Conservation (phyloP, 23 tunicate species). For the Phallusia fumigata region DNA sequence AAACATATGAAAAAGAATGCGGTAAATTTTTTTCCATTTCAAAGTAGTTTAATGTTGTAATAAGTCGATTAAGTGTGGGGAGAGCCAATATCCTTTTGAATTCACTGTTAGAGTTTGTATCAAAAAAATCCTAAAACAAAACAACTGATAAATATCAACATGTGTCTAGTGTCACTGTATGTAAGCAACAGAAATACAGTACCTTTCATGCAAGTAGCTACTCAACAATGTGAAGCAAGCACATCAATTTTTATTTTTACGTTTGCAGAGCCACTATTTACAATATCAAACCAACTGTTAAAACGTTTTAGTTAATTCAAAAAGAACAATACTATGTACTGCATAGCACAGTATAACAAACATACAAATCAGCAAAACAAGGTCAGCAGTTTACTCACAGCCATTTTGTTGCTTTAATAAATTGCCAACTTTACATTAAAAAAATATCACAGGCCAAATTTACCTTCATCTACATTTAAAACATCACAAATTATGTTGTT, state of each 20-base stretch:
- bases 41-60: neutral
- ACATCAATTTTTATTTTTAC: neutral
- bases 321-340: neutral
- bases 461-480: neutral
- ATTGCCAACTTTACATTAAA: neutral
- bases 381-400: neutral
- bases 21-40: neutral
- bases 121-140: neutral
- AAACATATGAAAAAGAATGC: neutral
- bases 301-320: neutral
- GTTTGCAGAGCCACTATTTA: neutral
- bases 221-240: neutral
- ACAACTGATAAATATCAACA: no score
- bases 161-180: no score
- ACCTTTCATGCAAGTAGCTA: neutral
- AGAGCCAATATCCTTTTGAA: neutral
- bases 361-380: neutral
- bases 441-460: neutral
- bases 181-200: neutral
- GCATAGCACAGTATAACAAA: neutral
- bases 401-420: neutral
- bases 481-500: neutral
- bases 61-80: neutral
- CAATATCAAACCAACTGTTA: neutral
- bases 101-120: neutral